phyloP scores from a whole-genome alignment of 1,140 invertebrate species.

The Pseudobourletiella spinata region DNA sequence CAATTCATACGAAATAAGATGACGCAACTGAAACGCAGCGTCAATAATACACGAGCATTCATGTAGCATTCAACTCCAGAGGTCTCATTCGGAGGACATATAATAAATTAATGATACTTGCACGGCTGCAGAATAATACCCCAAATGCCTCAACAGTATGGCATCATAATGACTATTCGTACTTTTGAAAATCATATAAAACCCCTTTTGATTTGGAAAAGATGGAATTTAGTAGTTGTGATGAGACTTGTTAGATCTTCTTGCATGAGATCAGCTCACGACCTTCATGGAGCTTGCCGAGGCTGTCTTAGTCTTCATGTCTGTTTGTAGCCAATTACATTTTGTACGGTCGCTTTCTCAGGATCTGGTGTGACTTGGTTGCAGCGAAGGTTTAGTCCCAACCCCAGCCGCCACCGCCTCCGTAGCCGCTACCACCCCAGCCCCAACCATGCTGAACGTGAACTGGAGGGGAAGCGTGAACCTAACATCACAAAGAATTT shows the following conservation, averaged over 20 bases:
- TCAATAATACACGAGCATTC: neutral
- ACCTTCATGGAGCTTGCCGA: no score
- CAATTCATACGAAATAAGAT: neutral
- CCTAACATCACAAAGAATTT: neutral
- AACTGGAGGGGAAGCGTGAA: constrained; percentile 6
- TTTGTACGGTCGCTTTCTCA: no score
- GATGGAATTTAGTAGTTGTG: no score
- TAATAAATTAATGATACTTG: neutral
- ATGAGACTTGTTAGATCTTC: no score
- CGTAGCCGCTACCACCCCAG: neutral
- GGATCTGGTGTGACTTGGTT: neutral
- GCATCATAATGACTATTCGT: constrained; percentile 7
- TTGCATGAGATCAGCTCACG: no score
- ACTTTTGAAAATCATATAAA: neutral
- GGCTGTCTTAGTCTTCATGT: no score
- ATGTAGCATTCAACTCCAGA: neutral
- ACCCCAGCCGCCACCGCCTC: neutral
- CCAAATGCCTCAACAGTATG: neutral
- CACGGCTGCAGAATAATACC: neutral
- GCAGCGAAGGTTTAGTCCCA: neutral
- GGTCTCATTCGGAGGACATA: no score
- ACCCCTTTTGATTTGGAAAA: neutral
- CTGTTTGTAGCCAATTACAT: neutral
- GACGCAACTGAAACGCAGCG: neutral
- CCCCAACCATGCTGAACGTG: constrained; percentile 10